Evolutionary conservation across 2,797 vertebrate genomes (phyloP), one percentile per base, ranked within the genome.

Genomic region (Gallinago nigripennis): DNA sequence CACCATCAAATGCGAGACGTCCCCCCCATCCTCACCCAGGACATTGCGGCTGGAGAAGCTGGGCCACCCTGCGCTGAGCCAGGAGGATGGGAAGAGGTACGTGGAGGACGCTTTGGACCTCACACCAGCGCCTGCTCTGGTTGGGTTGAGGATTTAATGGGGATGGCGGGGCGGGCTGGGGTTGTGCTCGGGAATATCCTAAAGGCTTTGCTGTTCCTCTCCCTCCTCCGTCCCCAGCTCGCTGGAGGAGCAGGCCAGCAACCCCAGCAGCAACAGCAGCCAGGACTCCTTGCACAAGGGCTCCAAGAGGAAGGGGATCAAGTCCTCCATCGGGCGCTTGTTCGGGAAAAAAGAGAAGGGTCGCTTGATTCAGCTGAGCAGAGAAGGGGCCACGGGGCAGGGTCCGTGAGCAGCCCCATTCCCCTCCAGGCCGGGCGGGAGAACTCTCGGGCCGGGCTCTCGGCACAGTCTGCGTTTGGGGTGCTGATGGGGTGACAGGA

Each of bases 271-370:
- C 90, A 98, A 96, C 96, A 97, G 98, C 97, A 98, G 98, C 97
- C 98, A 98, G 93, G 98, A 98, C 94, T 98, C 97, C 91, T 54
- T 97, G 93, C 98, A 98, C 96, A 98, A 98, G 97, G 99, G 98
- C 33, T 98, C 99, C 97, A 99, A 98, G 98, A 99, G 99, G 97
- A 99, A 99, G 97, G 99, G 99, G 82, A 99, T 99, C 96, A 99
- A 99, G 97, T 99, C 99, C 5, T 99, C 99, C 88, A 99, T 99
- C 5, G 99, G 99, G 45, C 98, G 99, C 65, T 97, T 99, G 86
- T 99, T 99, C 93, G 99, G 99, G 89, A 99, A 99, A 97, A 99
- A 99, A 95, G 99, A 99, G 97, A 99, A 99, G 97, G 99, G 98
- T 25, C 98, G 99, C 70, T 97, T 99, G 97, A 98, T 98, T 64